Base-by-base conservation (phyloP, 1,140 invertebrate genomes). In the Eulimnadia texana region DNA sequence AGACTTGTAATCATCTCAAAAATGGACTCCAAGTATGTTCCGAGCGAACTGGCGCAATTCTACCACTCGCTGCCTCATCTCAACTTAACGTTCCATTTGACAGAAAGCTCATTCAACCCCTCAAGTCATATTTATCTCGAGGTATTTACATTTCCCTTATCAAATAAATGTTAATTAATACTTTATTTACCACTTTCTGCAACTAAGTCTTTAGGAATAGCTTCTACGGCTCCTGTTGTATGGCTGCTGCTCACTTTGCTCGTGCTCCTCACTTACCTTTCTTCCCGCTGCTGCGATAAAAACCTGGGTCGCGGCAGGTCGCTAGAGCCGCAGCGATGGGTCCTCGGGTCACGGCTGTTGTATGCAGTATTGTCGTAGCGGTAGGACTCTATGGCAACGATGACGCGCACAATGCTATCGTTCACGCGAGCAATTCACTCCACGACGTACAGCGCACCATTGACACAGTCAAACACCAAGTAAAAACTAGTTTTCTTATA, bases 361-460 rank as follows among this genome's bases (percentile, higher is more conserved):
- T 90, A 50, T 89, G 86, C 67, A 88, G 88, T 68, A 73, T 69
- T 62, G 74, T 76, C 3, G 69, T 81, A 50, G 77, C 74, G 56
- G 79, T 86, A 60, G 90, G 91, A 54, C 81, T 95, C 24, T 95
- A 93, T 76, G 93, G 91, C 47, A 95, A 94, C 74, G 89, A 94
- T 71, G 88, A 93, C 71, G 81, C 92, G 28, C 90, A 95, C 77
- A 90, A 90, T 72, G 91, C 89, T 10, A 75, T 94, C 68, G 77
- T 86, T 58, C 83, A 87, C 71, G 81, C 90, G 62, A 77, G 90
- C 60, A 78, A 83, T 52, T 84, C 90, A 11, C 83, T 87, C 11
- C 78, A 82, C 67, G 82, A 85, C 65, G 83, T 93, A 63, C 84
- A 91, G 63, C 79, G 69, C 47, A 68, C 70, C 60, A 64, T 74